Evolutionary conservation across 2,113 vertebrate genomes (phyloP), one percentile per base, ranked within the genome.

Genomic region (Prunella fulvescens): DNA sequence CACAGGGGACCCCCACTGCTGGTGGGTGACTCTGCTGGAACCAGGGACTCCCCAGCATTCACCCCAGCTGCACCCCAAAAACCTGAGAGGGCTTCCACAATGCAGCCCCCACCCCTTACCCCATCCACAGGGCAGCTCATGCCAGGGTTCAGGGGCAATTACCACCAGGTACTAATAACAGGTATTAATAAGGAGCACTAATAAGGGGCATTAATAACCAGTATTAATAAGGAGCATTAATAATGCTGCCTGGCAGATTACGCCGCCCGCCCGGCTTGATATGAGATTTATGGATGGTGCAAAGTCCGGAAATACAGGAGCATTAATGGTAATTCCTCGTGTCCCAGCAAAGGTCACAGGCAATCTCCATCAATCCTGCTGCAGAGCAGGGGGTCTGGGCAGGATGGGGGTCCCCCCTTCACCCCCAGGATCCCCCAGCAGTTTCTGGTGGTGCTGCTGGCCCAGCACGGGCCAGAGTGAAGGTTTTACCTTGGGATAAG

Each of bases 371-470:
- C 97, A 96, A 97, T 97, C 97, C 97, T 19, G 3, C 73, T 14
- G 62, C 84, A 96, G 78, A 93, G 92, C 89, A 1, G 1, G 84
- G 88, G n/a, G 6, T 67, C 58, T 0, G 7, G 67, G 60, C 0
- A 7, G 65, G 22, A 54, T 4, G 2, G 10, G 62, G 16, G 22
- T 19, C 2, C 31, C 47, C 16, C 24, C 37, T 8, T 2, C 4
- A 4, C n/a, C 62, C 37, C 45, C 2, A 0, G 73, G 57, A 40
- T 88, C 58, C 87, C 88, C 26, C 18, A 6, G 66, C 50, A 33
- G 94, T 97, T 98, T 97, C 96, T 93, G 97, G 95, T 61, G 29
- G 66, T 89, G 92, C 98, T 98, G 98, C 97, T 97, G 98, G 98
- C 94, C 92, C 53, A 29, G 95, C 90, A 70, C n/a, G n/a, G 96